Evolutionary conservation across 2,113 vertebrate genomes (phyloP).

Genomic region (Boleophthalmus pectinirostris): DNA sequence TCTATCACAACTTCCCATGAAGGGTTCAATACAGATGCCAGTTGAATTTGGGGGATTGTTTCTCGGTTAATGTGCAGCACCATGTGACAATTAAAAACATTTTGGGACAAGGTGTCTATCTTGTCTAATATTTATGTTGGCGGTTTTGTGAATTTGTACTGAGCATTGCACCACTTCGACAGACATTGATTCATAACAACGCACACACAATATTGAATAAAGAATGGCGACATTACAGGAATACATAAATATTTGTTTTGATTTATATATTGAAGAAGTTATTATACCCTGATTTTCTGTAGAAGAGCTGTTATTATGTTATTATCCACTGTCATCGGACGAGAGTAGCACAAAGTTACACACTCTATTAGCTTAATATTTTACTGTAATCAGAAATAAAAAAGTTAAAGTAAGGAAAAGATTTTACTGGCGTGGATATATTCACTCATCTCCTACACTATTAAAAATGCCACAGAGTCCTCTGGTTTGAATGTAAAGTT

Average conservation of each 20-base stretch:
- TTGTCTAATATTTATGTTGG: constrained; percentile 50
- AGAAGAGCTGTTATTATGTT: constrained; percentile 69
- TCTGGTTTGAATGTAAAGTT: constrained; percentile 97
- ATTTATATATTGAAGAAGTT: constrained; percentile 68
- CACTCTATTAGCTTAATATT: constrained; percentile 82
- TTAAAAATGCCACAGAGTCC: constrained; percentile 99
- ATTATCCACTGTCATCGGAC: constrained; percentile 86
- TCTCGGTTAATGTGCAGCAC: constrained; percentile 52
- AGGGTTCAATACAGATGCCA: constrained; percentile 18
- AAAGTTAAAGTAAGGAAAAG: constrained; percentile 76
- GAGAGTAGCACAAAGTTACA: constrained; percentile 79
- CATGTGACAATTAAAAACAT: constrained; percentile 51
- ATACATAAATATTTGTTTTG: constrained; percentile 74
- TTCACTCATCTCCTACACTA: constrained; percentile 94
- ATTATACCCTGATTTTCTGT: constrained; percentile 74
- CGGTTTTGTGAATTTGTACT: constrained; percentile 54
- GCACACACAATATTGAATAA: constrained; percentile 62
- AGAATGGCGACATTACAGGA: constrained; percentile 71
- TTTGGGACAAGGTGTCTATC: constrained; percentile 23
- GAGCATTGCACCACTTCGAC: constrained; percentile 72
- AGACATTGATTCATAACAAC: constrained; percentile 67
- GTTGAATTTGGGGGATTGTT: constrained; percentile 19
- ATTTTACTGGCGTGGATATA: constrained; percentile 94
- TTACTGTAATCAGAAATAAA: constrained; percentile 79
- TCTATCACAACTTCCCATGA: background rate